These are phyloP conservation scores for Pseudochromis fuscus DNA, from an alignment of 2,797 vertebrate species.

Conservation along the genomic window DNA sequence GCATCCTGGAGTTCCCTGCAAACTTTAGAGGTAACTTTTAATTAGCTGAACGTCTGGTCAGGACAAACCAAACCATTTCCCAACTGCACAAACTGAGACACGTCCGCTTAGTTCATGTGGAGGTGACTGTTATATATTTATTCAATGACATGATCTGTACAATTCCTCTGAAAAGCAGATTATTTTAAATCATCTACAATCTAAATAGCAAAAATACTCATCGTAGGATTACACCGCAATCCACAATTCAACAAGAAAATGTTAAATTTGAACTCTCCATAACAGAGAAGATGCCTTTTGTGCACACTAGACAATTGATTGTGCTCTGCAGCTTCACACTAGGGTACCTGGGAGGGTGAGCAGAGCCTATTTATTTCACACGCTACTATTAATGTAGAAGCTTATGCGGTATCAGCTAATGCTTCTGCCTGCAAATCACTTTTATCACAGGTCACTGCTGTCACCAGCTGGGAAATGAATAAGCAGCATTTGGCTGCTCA, in stretches of 20 bases:
- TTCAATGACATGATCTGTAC: too few relatives aligned
- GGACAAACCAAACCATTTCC: too few relatives aligned
- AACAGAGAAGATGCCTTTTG: neutral
- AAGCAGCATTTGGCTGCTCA: slow-evolving; percentile 19
- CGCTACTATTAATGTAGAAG: slow-evolving; percentile 5
- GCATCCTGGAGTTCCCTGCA: too few relatives aligned
- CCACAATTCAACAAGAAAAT: neutral
- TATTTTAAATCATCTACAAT: too few relatives aligned
- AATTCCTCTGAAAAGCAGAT: too few relatives aligned
- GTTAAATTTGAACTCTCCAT: neutral
- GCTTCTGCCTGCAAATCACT: slow-evolving; percentile 31
- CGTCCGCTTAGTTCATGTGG: too few relatives aligned
- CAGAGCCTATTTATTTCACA: slow-evolving; percentile 12
- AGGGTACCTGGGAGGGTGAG: neutral
- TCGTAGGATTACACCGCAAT: neutral
- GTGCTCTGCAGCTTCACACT: slow-evolving; percentile 11
- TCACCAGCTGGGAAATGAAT: slow-evolving; percentile 45
- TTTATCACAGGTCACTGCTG: slow-evolving; percentile 40
- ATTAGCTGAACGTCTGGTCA: too few relatives aligned
- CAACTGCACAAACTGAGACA: too few relatives aligned
- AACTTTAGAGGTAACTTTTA: too few relatives aligned
- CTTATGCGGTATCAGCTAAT: slow-evolving; percentile 14
- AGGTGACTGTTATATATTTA: too few relatives aligned
- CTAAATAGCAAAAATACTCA: too few relatives aligned
- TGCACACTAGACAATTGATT: slow-evolving; percentile 23